These are phyloP conservation scores for Villa cingulata DNA, from an alignment of 2,888 invertebrate genomes.

Conservation along the genomic window DNA sequence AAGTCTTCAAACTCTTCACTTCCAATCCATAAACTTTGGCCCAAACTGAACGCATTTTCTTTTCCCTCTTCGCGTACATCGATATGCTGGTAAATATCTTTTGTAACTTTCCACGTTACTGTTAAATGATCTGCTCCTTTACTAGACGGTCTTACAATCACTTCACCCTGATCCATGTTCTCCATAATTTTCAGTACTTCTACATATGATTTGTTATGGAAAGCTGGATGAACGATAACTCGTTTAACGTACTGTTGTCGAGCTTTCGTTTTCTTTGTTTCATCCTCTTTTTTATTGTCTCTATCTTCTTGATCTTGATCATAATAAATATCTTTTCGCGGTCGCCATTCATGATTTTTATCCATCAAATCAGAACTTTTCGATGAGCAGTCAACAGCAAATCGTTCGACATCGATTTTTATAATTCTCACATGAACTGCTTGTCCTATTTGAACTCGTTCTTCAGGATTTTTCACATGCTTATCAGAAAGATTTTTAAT, in stretches of 20 bases:
- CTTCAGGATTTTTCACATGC: slow-evolving; percentile 83
- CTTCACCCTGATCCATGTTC: slow-evolving; percentile 91
- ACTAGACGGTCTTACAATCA: slow-evolving; percentile 90
- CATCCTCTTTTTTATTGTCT: slow-evolving; percentile 64
- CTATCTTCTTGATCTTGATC: slow-evolving; percentile 73
- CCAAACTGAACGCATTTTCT: slow-evolving; percentile 89
- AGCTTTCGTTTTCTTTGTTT: slow-evolving; percentile 68
- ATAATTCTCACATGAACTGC: slow-evolving; percentile 76
- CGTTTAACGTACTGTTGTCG: slow-evolving; percentile 82
- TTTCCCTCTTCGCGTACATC: slow-evolving; percentile 93
- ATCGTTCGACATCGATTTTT: slow-evolving; percentile 93
- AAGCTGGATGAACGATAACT: slow-evolving; percentile 94
- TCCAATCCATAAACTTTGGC: slow-evolving; percentile 74
- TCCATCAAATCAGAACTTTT: slow-evolving; percentile 86
- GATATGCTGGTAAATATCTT: slow-evolving; percentile 90
- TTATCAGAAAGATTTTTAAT: slow-evolving; percentile 89
- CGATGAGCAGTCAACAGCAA: slow-evolving; percentile 85
- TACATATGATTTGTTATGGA: slow-evolving; percentile 88
- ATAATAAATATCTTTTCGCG: slow-evolving; percentile 78
- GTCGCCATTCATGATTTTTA: slow-evolving; percentile 83
- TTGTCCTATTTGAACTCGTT: slow-evolving; percentile 73
- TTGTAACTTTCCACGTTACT: slow-evolving; percentile 96
- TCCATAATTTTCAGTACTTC: slow-evolving; percentile 87
- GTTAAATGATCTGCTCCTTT: slow-evolving; percentile 94
- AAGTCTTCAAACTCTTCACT: slow-evolving; percentile 94